Conservation (phyloP, 2,888 invertebrate genomes). For the Caenorhabditis virilis region DNA sequence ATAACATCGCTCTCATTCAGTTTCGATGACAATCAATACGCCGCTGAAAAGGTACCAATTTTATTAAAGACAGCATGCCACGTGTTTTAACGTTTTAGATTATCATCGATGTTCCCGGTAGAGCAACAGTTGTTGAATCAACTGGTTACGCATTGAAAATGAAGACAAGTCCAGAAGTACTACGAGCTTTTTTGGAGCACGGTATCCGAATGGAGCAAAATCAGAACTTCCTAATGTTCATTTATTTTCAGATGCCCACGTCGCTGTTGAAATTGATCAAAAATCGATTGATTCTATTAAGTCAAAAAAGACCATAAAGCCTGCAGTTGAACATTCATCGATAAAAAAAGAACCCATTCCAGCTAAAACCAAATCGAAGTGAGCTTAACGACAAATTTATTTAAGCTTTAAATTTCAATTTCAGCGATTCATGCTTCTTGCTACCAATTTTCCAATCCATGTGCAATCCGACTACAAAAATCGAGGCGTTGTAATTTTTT, state of each 20-base stretch:
- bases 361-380: too few species aligned
- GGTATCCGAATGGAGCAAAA: not conserved
- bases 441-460: conserved; percentile 21
- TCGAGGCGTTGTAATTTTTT: too few species aligned
- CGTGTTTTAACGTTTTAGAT: conserved; percentile 5
- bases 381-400: not conserved
- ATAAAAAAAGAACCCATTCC: too few species aligned
- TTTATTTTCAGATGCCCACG: conserved; percentile 13
- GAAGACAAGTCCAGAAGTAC: conserved; percentile 18
- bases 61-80: not conserved
- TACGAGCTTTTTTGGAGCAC: conserved; percentile 24
- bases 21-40: conserved; percentile 20
- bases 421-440: conserved; percentile 15
- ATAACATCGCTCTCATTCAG: conserved; percentile 18
- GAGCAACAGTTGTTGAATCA: conserved; percentile 25
- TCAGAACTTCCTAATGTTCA: not conserved
- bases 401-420: not conserved
- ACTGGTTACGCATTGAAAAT: conserved; percentile 37
- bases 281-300: too few species aligned
- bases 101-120: conserved; percentile 31
- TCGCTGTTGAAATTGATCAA: conserved; percentile 17
- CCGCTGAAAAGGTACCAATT: conserved; percentile 22
- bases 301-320: too few species aligned
- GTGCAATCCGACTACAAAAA: conserved; percentile 9
- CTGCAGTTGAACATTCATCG: too few species aligned